Percentiles rank a stretch among this genome's conserved stretches.
Evolutionary conservation across 2,888 invertebrate genomes (phyloP).

Genomic region (Plemyria rubiginata): DNA sequence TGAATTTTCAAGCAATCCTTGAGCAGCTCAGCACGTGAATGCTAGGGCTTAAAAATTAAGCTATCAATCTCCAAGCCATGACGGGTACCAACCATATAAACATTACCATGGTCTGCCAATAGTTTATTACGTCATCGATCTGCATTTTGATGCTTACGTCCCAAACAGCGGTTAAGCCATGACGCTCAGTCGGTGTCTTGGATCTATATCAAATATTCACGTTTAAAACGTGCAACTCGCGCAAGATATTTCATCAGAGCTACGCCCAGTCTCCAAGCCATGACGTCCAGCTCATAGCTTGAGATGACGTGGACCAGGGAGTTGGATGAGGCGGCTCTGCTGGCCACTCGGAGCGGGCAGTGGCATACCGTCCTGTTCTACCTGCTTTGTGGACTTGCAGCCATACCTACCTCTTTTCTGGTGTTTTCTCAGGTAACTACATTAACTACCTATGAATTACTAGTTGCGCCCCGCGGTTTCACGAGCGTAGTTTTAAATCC

Average conservation of each 20-base stretch:
- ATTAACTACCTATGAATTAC: no score
- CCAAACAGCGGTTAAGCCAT: not conserved
- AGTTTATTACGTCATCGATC: not conserved
- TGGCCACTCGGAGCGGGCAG: conserved; percentile 86
- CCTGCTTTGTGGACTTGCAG: conserved; percentile 86
- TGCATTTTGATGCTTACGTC: not conserved
- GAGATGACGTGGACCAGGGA: conserved; percentile 71
- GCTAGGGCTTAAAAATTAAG: not conserved
- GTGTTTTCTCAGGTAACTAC: conserved; percentile 86
- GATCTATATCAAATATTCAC: not conserved
- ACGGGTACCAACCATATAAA: not conserved
- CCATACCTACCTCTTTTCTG: conserved; percentile 87
- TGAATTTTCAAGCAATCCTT: not conserved
- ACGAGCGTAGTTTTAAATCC: no score
- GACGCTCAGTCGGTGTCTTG: not conserved
- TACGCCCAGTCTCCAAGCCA: conserved; percentile 3
- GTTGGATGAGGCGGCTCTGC: conserved; percentile 84
- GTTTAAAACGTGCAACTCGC: not conserved
- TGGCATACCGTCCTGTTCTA: conserved; percentile 87
- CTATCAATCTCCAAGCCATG: conserved; percentile 1
- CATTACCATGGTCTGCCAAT: not conserved
- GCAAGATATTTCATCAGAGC: not conserved
- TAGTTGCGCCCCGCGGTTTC: no score
- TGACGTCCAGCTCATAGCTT: conserved; percentile 7
- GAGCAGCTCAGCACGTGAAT: no score